phyloP scores from a whole-genome alignment of 1,140 invertebrate species.

The Zaprionus capensis region DNA sequence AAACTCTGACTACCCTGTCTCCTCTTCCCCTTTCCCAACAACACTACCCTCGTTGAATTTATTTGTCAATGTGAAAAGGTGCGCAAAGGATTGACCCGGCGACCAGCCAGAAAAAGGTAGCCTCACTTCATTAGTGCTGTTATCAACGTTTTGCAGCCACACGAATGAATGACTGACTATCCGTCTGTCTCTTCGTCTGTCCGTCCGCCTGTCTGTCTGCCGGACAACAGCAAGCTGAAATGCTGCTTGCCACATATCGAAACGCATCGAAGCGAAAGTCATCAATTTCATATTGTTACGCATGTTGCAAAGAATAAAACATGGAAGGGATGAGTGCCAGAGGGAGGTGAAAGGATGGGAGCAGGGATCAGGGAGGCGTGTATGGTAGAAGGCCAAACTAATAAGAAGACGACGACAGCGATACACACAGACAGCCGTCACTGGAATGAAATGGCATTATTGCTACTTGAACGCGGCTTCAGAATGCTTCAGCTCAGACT shows the following conservation, averaged over 20 bases:
- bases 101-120: constrained; percentile 57
- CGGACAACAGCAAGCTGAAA: neutral
- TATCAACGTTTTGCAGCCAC: constrained; percentile 77
- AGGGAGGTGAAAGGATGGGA: neutral
- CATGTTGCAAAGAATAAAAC: constrained; percentile 71
- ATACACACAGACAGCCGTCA: constrained; percentile 32
- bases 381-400: constrained; percentile 51
- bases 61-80: constrained; percentile 80
- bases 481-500: constrained; percentile 31
- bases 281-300: constrained; percentile 83
- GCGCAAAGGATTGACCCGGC: constrained; percentile 57
- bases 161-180: constrained; percentile 48
- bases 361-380: neutral
- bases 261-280: constrained; percentile 77
- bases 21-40: constrained; percentile 13
- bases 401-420: constrained; percentile 60
- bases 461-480: constrained; percentile 77
- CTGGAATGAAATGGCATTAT: constrained; percentile 81
- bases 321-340: constrained; percentile 8
- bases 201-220: constrained; percentile 35
- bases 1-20: constrained; percentile 28
- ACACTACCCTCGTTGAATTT: constrained; percentile 44
- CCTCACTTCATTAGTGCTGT: constrained; percentile 79
- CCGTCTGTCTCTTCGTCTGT: constrained; percentile 29
- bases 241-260: constrained; percentile 71